Evolutionary conservation across 2,113 vertebrate genomes (phyloP), one percentile per base, ranked within the genome.

Genomic region (Petrocephalus microphthalmus): DNA sequence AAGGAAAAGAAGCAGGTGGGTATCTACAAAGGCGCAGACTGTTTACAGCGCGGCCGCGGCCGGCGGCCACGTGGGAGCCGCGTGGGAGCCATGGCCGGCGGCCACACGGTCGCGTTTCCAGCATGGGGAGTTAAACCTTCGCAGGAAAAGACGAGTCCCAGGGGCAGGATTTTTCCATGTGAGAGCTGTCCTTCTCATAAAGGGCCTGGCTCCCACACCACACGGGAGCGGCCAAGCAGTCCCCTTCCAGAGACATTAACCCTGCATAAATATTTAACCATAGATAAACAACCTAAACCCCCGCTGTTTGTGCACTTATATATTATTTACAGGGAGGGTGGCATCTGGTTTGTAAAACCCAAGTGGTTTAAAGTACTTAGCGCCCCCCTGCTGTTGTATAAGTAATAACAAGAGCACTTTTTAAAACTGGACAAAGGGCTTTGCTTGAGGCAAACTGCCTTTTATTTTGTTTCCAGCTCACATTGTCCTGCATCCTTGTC

Each of bases 221-320:
- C 29, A 25, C 51, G 54, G 22, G 83, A 1, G 25, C 19, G 25
- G 51, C 33, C 13, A 4, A 85, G 53, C 51, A 85, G 51, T 85
- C 8, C 29, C 25, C 22, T 78, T 33, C 37, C 64, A 17, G 33
- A 42, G 15, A 51, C 51, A 87, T 78, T 78, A 87, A 87, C 47
- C 49, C 25, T 29, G n/a, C 29, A 87, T 87, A 78, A 87, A 87
- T 87, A 81, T 87, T 81, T 87, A 51, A 87, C 51, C 45, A 87
- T 54, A 52, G 33, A 87, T 87, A 81, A 87, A 87, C 37, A 17
- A 87, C 49, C 67, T 53, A 78, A 87, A 78, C 42, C 64, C 49
- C 87, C 22, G 47, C 29, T 52, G 29, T 78, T 87, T 87, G 49
- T 78, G 49, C 17, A 67, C 25, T 47, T 78, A 87, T 87, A 37